Conservation (phyloP, 30 jellyfish, hydroid and myxozoan genomes). For the Rhopilema esculentum region DNA sequence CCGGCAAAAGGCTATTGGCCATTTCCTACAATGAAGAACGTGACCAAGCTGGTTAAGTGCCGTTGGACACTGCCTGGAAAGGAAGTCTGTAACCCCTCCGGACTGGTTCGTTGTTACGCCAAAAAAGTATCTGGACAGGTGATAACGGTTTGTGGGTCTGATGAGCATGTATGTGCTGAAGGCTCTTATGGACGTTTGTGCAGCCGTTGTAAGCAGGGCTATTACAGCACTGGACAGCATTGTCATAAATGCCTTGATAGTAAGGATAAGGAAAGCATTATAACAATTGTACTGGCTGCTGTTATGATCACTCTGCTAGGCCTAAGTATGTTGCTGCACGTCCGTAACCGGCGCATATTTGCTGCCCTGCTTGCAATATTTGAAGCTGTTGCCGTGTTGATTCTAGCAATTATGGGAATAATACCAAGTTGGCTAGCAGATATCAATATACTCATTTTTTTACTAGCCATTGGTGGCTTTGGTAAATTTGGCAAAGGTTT, state of each 20-base stretch:
- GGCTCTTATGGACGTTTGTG: slow-evolving; percentile 63
- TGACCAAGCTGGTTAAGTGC: slow-evolving; percentile 36
- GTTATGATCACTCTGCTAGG: slow-evolving; percentile 11
- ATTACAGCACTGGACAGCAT: slow-evolving; percentile 23
- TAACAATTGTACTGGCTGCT: neutral
- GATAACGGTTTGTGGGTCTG: slow-evolving; percentile 20
- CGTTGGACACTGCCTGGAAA: slow-evolving; percentile 59
- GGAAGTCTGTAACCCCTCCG: no score
- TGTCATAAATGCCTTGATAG: slow-evolving; percentile 47
- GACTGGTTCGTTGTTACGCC: slow-evolving; percentile 21
- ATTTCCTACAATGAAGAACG: slow-evolving; percentile 5
- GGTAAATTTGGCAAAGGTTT: slow-evolving; percentile 58
- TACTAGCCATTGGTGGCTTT: slow-evolving; percentile 63
- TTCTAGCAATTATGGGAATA: slow-evolving; percentile 50
- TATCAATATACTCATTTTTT: slow-evolving; percentile 12
- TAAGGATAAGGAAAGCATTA: neutral
- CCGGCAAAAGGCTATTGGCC: slow-evolving; percentile 67
- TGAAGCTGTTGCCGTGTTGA: slow-evolving; percentile 31
- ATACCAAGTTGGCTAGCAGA: slow-evolving; percentile 77
- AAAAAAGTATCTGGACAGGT: neutral
- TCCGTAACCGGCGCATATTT: neutral
- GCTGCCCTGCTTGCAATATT: slow-evolving; percentile 37
- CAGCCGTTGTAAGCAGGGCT: slow-evolving; percentile 54
- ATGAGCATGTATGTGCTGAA: slow-evolving; percentile 13
- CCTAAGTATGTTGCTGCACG: slow-evolving; percentile 18